These are phyloP conservation scores for Lycocerus yunnanus DNA, from an alignment of 2,888 invertebrate genomes.

Conservation along the genomic window DNA sequence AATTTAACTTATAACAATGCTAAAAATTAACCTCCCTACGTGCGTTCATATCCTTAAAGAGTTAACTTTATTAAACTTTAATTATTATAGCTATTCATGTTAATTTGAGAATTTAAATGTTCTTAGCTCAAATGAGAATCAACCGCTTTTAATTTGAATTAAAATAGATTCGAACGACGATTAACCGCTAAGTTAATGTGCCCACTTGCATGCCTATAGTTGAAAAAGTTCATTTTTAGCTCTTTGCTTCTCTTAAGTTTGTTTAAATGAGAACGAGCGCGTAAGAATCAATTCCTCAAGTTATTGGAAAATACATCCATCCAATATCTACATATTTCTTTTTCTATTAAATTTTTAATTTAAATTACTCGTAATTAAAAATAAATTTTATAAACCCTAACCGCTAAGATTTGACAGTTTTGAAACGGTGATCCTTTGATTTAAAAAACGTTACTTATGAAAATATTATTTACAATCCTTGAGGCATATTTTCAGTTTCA, in stretches of 20 bases:
- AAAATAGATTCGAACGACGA: background rate
- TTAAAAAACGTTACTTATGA: background rate
- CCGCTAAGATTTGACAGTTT: background rate
- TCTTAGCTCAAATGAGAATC: background rate
- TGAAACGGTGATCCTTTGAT: background rate
- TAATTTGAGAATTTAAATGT: background rate
- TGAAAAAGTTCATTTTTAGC: background rate
- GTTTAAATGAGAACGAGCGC: too few species aligned
- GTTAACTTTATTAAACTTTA: background rate
- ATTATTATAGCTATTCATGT: background rate
- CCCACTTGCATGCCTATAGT: background rate
- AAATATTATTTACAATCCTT: background rate
- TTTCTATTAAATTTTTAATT: background rate
- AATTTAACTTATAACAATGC: background rate
- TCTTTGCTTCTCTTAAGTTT: too few species aligned
- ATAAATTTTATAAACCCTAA: background rate
- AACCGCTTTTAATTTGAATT: background rate
- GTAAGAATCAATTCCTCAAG: too few species aligned
- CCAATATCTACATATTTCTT: background rate
- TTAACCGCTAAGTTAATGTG: background rate
- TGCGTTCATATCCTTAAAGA: background rate
- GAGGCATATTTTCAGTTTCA: background rate
- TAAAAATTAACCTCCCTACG: background rate
- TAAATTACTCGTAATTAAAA: background rate
- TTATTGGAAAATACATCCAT: too few species aligned